Percentiles rank a stretch among this genome's conserved stretches.
Conservation (phyloP, 2,888 invertebrate species). For the Euplagia quadripunctaria region DNA sequence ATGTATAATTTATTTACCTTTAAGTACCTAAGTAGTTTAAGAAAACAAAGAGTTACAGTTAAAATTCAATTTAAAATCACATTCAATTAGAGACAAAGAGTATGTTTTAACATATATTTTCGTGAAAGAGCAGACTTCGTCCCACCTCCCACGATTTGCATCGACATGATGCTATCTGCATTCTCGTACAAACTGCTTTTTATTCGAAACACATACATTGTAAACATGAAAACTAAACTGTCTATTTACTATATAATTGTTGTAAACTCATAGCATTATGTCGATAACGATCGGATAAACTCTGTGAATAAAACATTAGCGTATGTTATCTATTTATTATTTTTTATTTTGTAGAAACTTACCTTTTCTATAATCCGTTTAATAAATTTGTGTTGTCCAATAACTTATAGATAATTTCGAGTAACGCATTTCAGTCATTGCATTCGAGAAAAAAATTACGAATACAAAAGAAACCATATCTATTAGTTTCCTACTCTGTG, state of each 20-base stretch:
- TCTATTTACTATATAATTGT: slow-evolving; percentile 37
- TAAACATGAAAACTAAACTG: slow-evolving; percentile 43
- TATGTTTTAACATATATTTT: slow-evolving; percentile 72
- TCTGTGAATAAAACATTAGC: slow-evolving; percentile 32
- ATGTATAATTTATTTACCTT: slow-evolving; percentile 58
- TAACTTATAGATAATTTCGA: slow-evolving; percentile 47
- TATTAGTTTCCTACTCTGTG: slow-evolving; percentile 24
- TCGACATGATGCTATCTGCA: slow-evolving; percentile 52
- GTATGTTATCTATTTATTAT: slow-evolving; percentile 36
- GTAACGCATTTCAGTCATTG: slow-evolving; percentile 17
- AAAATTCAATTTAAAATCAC: slow-evolving; percentile 76
- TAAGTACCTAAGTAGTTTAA: slow-evolving; percentile 55
- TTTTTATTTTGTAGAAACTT: slow-evolving; percentile 37
- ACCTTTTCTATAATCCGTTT: slow-evolving; percentile 37
- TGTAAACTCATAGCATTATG: slow-evolving; percentile 27
- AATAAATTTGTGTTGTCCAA: slow-evolving; percentile 43
- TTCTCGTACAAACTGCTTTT: slow-evolving; percentile 54
- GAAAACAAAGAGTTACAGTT: slow-evolving; percentile 75
- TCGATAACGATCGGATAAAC: slow-evolving; percentile 38
- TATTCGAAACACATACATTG: slow-evolving; percentile 51
- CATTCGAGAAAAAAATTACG: slow-evolving; percentile 30
- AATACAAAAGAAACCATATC: slow-evolving; percentile 35
- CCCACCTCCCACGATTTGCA: slow-evolving; percentile 67
- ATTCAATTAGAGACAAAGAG: slow-evolving; percentile 71
- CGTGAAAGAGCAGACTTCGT: slow-evolving; percentile 59